phyloP scores from a whole-genome alignment of 2,888 invertebrate species.

The Diaprepes abbreviatus region DNA sequence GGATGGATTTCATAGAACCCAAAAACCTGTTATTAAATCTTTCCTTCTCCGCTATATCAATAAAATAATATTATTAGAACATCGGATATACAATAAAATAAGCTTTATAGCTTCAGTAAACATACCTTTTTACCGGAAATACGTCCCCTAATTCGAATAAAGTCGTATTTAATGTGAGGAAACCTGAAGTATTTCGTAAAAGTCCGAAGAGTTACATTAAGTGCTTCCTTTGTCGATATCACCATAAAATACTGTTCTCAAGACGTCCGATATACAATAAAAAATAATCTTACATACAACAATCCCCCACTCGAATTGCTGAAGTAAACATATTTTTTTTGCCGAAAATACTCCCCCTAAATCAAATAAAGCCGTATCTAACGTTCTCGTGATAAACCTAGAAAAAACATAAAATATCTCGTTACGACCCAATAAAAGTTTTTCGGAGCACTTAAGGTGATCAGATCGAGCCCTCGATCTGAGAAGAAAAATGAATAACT shows the following conservation, averaged over 20 bases:
- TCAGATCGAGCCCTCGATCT: slow-evolving; percentile 41
- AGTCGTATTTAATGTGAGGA: slow-evolving; percentile 23
- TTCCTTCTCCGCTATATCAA: no score
- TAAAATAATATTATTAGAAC: no score
- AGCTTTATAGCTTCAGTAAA: background rate
- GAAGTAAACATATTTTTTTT: slow-evolving; percentile 9
- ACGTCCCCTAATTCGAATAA: slow-evolving; percentile 8
- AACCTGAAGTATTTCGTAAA: no score
- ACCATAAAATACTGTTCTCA: no score
- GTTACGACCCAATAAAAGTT: slow-evolving; percentile 49
- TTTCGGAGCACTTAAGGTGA: slow-evolving; percentile 46
- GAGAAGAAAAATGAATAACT: slow-evolving; percentile 41
- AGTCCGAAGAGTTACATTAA: no score
- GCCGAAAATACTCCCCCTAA: slow-evolving; percentile 1
- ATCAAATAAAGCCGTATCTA: slow-evolving; percentile 22
- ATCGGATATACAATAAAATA: no score
- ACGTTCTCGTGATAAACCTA: slow-evolving; percentile 37
- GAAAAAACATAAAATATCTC: slow-evolving; percentile 45
- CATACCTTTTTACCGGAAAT: slow-evolving; percentile 7
- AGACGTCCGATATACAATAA: no score
- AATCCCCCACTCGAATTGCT: no score
- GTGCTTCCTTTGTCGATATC: no score
- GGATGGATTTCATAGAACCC: no score
- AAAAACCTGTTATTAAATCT: no score
- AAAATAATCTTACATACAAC: no score